Base-by-base conservation (phyloP, 2,888 invertebrate species). In the Slavum lentiscoides region DNA sequence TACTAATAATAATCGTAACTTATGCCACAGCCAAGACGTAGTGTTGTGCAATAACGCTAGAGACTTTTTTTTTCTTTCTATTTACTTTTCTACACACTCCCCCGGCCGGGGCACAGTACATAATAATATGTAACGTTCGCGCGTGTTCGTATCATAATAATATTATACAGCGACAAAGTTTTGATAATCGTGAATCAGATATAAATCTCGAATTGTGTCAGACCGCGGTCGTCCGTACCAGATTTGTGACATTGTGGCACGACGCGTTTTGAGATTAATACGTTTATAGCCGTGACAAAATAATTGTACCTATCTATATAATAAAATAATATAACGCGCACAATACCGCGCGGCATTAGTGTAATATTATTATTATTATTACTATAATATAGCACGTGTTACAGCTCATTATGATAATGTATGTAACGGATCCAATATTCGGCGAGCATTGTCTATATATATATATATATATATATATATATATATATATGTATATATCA, bases 181-280 rank as follows among this genome's bases (percentile, higher is more conserved):
- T 69, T 53, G 30, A 30, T 69, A 68, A 53, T 69, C 53, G 69
- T 55, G 30, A 53, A 30, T 69, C 69, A 53, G 53, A 69, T 55
- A 69, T 55, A 55, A 69, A 69, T 69, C 53, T 69, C 7, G 55
- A 0, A 37, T n/a, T 8, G 21, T 43, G 67, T 43, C 4, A 8
- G 15, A 15, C 21, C 15, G 3, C 49, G 15, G n/a, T n/a, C 15
- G 49, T 49, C 17, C 13, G 23, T 68, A 30, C 30, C 30, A 30
- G 30, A 30, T 30, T 30, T 30, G 23, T 68, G 23, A 49, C 68
- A 68, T 68, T 68, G 21, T 68, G 19, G 5, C 68, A 17, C 19
- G 53, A 53, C 68, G 53, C 13, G 30, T 30, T 30, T 68, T 21
- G 30, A 30, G 23, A 53, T 53, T 49, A 53, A 68, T 49, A 43